Base-by-base conservation (phyloP, 2,888 invertebrate genomes). In the Aspidapion aeneum region DNA sequence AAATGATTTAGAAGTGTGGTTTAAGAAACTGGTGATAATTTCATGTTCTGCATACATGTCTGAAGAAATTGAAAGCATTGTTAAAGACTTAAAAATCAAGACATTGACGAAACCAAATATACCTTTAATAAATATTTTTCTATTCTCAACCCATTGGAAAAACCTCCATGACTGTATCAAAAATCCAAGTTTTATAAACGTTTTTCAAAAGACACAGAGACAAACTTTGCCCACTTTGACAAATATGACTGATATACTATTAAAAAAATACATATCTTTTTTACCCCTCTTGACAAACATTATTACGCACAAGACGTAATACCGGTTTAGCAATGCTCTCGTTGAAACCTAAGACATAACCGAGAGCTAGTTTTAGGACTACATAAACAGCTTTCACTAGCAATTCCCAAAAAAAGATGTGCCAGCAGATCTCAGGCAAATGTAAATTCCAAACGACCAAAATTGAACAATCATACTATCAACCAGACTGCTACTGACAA, bases 151-250 rank as follows among this genome's bases (percentile, higher is more conserved):
- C 12, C 35, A 35, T 35, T 35, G 12, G 35, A 35, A 35, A 35
- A 35, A 35, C 35, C 35, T 35, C 35, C 3, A 12, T 35, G 5
- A 3, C n/a, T 57, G n/a, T 57, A 57, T 21, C 3, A 21, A 57
- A 57, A 57, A 57, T 57, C 57, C 12, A 20, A 57, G n/a, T 57
- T 57, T 57, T 57, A 57, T n/a, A 20, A 57, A 21, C 57, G 21
- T 57, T 57, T 57, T 21, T 17, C 21, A 21, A 20, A 21, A 7
- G 16, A 35, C 3, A 35, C 35, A 7, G 35, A 35, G 3, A 7
- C n/a, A n/a, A n/a, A n/a, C n/a, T n/a, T n/a, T n/a, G n/a, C n/a
- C n/a, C n/a, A n/a, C n/a, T n/a, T n/a, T n/a, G n/a, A n/a, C n/a
- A n/a, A n/a, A n/a, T n/a, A n/a, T n/a, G n/a, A n/a, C n/a, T n/a